phyloP scores from a whole-genome alignment of 2,888 invertebrate genomes.

The Epinotia ramella region DNA sequence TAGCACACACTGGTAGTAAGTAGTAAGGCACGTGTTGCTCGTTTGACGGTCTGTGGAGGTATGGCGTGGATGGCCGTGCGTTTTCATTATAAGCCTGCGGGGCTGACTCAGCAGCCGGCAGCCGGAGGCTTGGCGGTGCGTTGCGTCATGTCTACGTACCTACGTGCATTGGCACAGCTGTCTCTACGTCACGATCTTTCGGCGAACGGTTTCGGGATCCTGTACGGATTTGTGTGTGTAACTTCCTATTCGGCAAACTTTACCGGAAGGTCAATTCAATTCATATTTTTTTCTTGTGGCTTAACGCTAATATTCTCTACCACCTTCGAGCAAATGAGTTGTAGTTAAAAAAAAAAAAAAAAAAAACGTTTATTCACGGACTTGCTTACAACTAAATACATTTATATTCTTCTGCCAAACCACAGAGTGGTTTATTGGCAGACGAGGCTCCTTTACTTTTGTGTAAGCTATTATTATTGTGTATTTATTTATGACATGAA shows the following conservation, averaged over 20 bases:
- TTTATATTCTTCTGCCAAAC: too few relatives aligned
- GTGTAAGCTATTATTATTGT: too few relatives aligned
- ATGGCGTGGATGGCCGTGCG: slow-evolving; percentile 63
- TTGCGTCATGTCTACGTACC: not conserved
- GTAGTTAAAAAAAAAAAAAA: too few relatives aligned
- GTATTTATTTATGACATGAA: too few relatives aligned
- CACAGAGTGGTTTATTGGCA: too few relatives aligned
- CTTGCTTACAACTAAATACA: too few relatives aligned
- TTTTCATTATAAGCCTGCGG: slow-evolving; percentile 68
- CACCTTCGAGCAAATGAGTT: too few relatives aligned
- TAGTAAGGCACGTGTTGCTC: slow-evolving; percentile 64
- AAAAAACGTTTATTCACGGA: too few relatives aligned
- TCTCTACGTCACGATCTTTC: slow-evolving; percentile 57
- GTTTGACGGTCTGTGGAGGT: slow-evolving; percentile 67
- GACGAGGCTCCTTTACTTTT: too few relatives aligned
- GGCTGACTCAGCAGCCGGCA: slow-evolving; percentile 22
- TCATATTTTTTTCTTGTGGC: too few relatives aligned
- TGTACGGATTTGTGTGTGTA: slow-evolving; percentile 22
- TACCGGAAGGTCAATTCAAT: slow-evolving; percentile 2
- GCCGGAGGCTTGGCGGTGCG: slow-evolving; percentile 38
- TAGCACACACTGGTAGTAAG: slow-evolving; percentile 43
- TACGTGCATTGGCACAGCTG: slow-evolving; percentile 48
- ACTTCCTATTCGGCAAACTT: slow-evolving; percentile 14
- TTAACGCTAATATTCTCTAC: too few relatives aligned
- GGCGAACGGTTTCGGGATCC: slow-evolving; percentile 29